phyloP scores from a whole-genome alignment of 2,113 vertebrate genomes.

The Rhipidura dahli region DNA sequence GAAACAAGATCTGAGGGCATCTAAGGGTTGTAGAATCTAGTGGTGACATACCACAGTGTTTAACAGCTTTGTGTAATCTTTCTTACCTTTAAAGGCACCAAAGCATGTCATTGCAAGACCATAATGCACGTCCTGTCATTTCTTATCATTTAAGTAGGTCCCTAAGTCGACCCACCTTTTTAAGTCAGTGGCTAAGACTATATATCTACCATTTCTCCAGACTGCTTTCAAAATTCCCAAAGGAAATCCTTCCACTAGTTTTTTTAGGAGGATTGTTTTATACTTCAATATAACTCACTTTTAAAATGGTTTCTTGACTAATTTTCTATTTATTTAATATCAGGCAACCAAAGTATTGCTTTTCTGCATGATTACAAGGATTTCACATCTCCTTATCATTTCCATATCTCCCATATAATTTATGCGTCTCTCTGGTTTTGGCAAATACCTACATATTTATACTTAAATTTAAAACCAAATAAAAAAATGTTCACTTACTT shows the following conservation, averaged over 20 bases:
- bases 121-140: background rate
- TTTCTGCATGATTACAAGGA: background rate
- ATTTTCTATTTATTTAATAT: background rate
- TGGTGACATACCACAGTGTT: background rate
- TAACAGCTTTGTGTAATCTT: background rate
- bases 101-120: background rate
- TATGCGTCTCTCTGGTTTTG: background rate
- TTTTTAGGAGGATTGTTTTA: background rate
- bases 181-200: background rate
- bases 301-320: background rate
- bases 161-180: background rate
- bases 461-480: background rate
- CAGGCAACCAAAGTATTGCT: background rate
- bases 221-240: background rate
- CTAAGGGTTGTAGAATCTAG: background rate
- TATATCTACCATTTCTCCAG: background rate
- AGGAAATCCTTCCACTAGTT: background rate
- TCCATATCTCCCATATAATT: background rate
- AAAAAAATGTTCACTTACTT: background rate
- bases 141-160: background rate
- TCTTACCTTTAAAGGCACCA: background rate
- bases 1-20: background rate
- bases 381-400: background rate
- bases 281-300: background rate
- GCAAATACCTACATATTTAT: background rate